Percentiles rank a stretch among this genome's conserved stretches.
These are phyloP conservation scores for Atrina japonica DNA, from an alignment of 2,888 invertebrate species.

Conservation along the genomic window DNA sequence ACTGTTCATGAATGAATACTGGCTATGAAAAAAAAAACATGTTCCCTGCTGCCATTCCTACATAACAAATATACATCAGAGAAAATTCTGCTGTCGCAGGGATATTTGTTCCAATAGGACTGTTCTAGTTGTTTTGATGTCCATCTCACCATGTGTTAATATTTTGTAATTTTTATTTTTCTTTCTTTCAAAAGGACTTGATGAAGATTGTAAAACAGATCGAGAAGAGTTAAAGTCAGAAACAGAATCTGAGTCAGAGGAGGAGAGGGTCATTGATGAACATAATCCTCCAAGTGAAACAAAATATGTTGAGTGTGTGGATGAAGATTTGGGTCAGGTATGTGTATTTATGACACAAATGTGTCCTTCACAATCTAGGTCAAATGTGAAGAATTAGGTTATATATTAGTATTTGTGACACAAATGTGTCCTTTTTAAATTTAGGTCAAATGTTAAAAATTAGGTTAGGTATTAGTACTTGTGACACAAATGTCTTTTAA, in stretches of 20 bases:
- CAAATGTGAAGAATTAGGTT: too few relatives aligned
- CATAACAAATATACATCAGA: too few relatives aligned
- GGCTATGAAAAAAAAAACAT: too few relatives aligned
- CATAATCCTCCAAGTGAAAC: slow-evolving; percentile 84
- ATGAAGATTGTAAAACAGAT: slow-evolving; percentile 87
- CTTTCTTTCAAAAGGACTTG: slow-evolving; percentile 84
- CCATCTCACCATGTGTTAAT: too few relatives aligned
- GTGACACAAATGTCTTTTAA: neutral
- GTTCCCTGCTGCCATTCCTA: too few relatives aligned
- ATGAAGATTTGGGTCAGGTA: slow-evolving; percentile 83
- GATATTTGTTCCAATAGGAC: too few relatives aligned
- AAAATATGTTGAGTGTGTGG: slow-evolving; percentile 83
- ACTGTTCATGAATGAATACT: too few relatives aligned
- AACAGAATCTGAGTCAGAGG: slow-evolving; percentile 84
- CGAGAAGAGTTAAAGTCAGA: slow-evolving; percentile 79
- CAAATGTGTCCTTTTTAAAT: too few relatives aligned
- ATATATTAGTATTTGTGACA: too few relatives aligned
- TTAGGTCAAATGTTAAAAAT: neutral
- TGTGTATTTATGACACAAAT: slow-evolving; percentile 8
- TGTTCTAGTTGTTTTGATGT: too few relatives aligned
- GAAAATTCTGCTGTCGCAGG: too few relatives aligned
- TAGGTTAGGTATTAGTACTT: neutral
- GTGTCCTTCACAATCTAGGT: too few relatives aligned
- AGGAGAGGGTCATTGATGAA: slow-evolving; percentile 81
- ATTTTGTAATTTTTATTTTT: neutral